These are phyloP conservation scores for Dufourea novaeangliae DNA, from an alignment of 1,140 invertebrate genomes.

Conservation along the genomic window DNA sequence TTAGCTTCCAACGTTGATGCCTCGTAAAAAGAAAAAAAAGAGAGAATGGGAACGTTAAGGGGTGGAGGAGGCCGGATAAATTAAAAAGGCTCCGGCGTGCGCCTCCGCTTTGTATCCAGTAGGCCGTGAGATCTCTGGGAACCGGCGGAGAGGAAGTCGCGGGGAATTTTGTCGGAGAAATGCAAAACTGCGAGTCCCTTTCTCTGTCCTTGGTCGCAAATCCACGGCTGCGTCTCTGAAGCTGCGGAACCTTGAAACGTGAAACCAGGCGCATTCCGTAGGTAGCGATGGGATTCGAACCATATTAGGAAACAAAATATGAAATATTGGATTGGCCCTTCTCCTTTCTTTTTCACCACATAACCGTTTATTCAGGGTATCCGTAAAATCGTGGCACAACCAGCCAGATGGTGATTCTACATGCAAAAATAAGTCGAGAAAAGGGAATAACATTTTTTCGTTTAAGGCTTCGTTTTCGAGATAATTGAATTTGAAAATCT, in stretches of 20 bases:
- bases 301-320: too few relatives aligned
- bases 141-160: background rate
- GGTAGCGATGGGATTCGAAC: background rate
- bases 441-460: too few relatives aligned
- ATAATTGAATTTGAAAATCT: too few relatives aligned
- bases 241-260: slow-evolving; percentile 27
- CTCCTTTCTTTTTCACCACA: too few relatives aligned
- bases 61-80: background rate
- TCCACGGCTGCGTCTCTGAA: background rate
- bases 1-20: background rate
- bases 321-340: too few relatives aligned
- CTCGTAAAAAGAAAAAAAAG: background rate
- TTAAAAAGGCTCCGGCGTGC: slow-evolving; percentile 6
- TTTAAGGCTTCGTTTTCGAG: too few relatives aligned
- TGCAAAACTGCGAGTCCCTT: background rate
- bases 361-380: too few relatives aligned
- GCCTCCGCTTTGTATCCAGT: background rate
- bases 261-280: slow-evolving; percentile 18
- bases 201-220: slow-evolving; percentile 22
- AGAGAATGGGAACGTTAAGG: background rate
- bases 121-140: background rate
- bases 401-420: too few relatives aligned
- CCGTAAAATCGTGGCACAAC: too few relatives aligned
- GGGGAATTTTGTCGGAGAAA: background rate
- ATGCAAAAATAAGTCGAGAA: too few relatives aligned